Evolutionary conservation across 2,797 vertebrate species (phyloP).

Genomic region (Argya squamiceps): DNA sequence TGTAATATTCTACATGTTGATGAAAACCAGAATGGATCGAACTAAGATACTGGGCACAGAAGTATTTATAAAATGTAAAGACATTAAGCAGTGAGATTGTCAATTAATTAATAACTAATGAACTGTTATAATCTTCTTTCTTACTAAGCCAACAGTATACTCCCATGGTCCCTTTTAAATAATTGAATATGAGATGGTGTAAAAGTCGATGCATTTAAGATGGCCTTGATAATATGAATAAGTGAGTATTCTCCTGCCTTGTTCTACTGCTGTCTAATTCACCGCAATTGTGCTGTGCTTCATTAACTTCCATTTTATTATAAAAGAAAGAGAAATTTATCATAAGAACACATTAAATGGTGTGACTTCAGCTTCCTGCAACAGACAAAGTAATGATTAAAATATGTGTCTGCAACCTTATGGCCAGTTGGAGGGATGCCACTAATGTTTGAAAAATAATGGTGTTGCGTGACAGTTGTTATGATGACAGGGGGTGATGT

Average conservation of each 20-base stretch:
- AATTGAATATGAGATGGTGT: constrained; percentile 1
- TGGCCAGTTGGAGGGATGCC: background rate
- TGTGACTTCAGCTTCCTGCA: background rate
- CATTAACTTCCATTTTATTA: constrained; percentile 36
- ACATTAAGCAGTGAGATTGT: background rate
- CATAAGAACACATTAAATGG: background rate
- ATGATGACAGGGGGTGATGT: background rate
- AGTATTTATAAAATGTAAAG: background rate
- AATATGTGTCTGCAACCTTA: constrained; percentile 19
- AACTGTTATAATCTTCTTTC: background rate
- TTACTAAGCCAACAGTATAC: background rate
- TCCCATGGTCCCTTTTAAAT: background rate
- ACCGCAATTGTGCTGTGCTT: background rate
- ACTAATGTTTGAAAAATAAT: constrained; percentile 4
- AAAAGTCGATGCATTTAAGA: background rate
- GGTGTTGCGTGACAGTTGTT: background rate
- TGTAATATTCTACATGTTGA: background rate
- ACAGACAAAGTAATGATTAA: background rate
- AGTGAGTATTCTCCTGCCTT: background rate
- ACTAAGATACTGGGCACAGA: background rate
- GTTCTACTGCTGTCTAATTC: background rate
- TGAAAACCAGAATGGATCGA: background rate
- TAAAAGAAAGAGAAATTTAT: background rate
- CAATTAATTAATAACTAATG: background rate
- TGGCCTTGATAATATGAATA: background rate